Evolutionary conservation across 2,113 vertebrate genomes (phyloP).

Genomic region (Irena cyanogastra): DNA sequence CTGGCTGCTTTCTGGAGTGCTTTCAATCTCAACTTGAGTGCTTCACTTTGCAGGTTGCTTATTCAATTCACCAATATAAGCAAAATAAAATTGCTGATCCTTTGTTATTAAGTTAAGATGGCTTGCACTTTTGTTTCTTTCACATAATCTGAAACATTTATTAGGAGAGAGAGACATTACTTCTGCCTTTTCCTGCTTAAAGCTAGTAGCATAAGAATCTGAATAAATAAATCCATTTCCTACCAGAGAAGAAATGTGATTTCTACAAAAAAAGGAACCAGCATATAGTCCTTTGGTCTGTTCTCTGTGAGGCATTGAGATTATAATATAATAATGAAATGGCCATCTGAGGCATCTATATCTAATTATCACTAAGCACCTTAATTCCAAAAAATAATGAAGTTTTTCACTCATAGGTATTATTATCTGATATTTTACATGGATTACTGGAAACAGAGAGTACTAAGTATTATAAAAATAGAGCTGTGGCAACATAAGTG

Average conservation of each 20-base stretch:
- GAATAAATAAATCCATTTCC: background rate
- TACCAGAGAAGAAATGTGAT: background rate
- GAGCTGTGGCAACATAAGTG: background rate
- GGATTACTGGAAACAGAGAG: background rate
- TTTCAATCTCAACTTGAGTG: conserved; percentile 41
- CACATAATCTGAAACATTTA: background rate
- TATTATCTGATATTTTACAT: background rate
- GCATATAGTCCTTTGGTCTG: background rate
- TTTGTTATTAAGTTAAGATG: conserved; percentile 3
- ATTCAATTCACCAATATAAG: conserved; percentile 42
- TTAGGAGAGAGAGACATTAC: background rate
- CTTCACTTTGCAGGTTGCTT: conserved; percentile 29
- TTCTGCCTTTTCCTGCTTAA: background rate
- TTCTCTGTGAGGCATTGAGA: background rate
- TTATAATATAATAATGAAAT: background rate
- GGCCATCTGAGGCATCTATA: background rate
- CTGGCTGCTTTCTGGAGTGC: background rate
- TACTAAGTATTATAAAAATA: background rate
- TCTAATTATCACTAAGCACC: background rate
- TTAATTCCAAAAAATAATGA: background rate
- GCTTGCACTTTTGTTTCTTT: background rate
- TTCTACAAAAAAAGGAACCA: background rate
- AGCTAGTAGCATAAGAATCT: background rate
- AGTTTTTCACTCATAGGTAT: background rate
- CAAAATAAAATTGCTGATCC: conserved; percentile 31